A percentile compares a stretch with the other conserved stretches of the same genome.
phyloP scores from a whole-genome alignment of 2,797 vertebrate species.

The Sebastolobus altivelis region DNA sequence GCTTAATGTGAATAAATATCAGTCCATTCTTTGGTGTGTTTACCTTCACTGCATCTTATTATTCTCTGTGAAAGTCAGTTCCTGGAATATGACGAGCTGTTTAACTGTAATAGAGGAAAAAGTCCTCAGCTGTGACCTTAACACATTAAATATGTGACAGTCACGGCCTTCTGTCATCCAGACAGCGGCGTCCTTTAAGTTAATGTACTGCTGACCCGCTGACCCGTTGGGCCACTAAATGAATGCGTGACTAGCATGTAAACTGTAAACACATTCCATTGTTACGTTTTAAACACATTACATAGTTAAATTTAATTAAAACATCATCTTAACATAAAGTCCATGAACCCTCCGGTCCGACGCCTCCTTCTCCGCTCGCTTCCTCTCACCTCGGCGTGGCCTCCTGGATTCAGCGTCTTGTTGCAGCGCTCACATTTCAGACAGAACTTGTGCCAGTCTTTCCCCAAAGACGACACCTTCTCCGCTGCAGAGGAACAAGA shows the following conservation, averaged over 20 bases:
- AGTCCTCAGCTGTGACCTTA: not conserved
- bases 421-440: constrained; percentile 86
- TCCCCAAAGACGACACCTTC: constrained; percentile 84
- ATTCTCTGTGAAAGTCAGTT: not conserved
- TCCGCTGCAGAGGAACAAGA: constrained; percentile 71
- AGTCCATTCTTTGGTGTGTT: not conserved
- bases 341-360: no score
- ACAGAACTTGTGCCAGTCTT: constrained; percentile 87
- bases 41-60: not conserved
- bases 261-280: not conserved
- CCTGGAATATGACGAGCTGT: not conserved
- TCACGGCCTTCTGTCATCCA: no score
- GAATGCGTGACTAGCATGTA: no score
- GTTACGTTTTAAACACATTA: no score
- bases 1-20: constrained; percentile 2
- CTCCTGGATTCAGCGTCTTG: constrained; percentile 83
- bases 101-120: not conserved
- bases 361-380: no score
- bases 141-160: not conserved
- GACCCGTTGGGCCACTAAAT: not conserved
- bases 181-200: not conserved
- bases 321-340: no score
- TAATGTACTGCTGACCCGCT: no score
- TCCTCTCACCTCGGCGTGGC: constrained; percentile 82
- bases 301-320: no score